Evolutionary conservation across 2,888 invertebrate genomes (phyloP).

Genomic region (Nudaria mundana): DNA sequence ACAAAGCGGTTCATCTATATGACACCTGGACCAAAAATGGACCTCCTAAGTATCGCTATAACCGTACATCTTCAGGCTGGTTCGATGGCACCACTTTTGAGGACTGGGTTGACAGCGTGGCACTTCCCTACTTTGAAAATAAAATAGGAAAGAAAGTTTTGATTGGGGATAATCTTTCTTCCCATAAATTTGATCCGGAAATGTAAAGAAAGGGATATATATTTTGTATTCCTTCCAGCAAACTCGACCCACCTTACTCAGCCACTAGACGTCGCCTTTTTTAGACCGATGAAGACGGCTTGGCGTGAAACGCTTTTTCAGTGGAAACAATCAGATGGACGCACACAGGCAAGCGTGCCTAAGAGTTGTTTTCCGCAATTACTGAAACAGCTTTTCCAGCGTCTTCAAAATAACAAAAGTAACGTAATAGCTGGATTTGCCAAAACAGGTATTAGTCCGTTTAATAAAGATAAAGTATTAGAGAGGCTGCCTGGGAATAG

Average conservation of each 20-base stretch:
- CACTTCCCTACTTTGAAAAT: background rate
- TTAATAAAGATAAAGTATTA: background rate
- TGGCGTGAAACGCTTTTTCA: background rate
- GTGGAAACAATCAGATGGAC: background rate
- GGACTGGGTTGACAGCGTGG: background rate
- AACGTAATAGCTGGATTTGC: background rate
- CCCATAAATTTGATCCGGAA: background rate
- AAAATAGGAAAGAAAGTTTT: background rate
- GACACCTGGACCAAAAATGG: constrained; percentile 52
- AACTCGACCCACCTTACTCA: background rate
- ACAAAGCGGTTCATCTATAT: constrained; percentile 52
- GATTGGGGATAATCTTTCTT: background rate
- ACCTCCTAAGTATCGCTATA: constrained; percentile 22
- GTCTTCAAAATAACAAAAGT: background rate
- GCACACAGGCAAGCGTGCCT: background rate
- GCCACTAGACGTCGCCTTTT: constrained; percentile 1
- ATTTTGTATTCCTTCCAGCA: background rate
- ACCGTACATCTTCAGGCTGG: background rate
- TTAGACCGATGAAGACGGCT: background rate
- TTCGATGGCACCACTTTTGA: background rate
- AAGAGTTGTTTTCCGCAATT: background rate
- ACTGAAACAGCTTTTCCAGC: background rate
- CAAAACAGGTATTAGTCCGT: background rate
- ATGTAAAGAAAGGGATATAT: background rate
- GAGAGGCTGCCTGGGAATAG: background rate